Conservation (phyloP, 1,140 invertebrate genomes). For the Gonioctena quinquepunctata region DNA sequence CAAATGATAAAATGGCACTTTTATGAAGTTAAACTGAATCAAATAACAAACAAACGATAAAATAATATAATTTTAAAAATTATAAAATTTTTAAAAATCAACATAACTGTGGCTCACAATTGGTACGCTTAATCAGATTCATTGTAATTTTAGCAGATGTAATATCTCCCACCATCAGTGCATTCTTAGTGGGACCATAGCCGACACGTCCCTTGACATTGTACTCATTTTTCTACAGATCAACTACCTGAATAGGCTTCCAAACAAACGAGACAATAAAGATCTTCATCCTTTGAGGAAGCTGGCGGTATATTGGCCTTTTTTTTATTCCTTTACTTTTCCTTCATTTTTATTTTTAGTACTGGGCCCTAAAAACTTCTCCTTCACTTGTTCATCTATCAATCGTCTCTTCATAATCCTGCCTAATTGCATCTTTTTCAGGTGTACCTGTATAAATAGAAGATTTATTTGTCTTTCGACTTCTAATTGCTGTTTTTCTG, state of each 20-base stretch:
- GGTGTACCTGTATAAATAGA: conserved; percentile 43
- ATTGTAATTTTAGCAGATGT: conserved; percentile 6
- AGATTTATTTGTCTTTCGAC: conserved; percentile 38
- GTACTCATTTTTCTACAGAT: conserved; percentile 30
- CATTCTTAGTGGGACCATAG: conserved; percentile 37
- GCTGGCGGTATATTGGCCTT: conserved; percentile 16
- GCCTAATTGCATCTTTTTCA: conserved; percentile 23
- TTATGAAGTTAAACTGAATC: too few relatives aligned
- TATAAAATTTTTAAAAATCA: too few relatives aligned
- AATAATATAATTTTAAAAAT: too few relatives aligned
- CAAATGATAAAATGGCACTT: too few relatives aligned
- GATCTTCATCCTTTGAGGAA: conserved; percentile 27
- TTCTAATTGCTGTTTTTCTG: conserved; percentile 31
- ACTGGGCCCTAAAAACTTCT: too few relatives aligned
- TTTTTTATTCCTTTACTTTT: not conserved
- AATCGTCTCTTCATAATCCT: conserved; percentile 24
- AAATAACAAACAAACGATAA: too few relatives aligned
- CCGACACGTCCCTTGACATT: conserved; percentile 33
- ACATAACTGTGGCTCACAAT: too few relatives aligned
- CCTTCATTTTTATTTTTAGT: too few relatives aligned
- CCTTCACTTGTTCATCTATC: conserved; percentile 15
- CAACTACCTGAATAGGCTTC: conserved; percentile 26
- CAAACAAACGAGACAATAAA: conserved; percentile 30
- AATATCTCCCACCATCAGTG: conserved; percentile 8
- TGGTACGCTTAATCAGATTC: conserved; percentile 1